These are phyloP conservation scores for Aphis gossypii DNA, from an alignment of 1,140 invertebrate genomes.

Conservation along the genomic window DNA sequence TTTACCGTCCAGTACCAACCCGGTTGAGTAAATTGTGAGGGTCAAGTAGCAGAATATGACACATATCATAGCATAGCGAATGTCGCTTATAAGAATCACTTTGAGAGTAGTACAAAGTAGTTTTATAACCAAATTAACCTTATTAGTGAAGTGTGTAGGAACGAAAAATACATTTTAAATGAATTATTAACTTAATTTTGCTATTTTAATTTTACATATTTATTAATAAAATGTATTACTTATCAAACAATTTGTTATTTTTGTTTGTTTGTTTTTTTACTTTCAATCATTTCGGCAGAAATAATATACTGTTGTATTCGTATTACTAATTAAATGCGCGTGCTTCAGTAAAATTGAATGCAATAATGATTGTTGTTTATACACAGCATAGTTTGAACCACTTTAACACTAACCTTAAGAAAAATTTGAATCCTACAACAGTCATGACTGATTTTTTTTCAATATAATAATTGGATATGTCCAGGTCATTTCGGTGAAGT, in stretches of 20 bases:
- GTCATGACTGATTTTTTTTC: too few species aligned
- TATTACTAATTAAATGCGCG: not conserved
- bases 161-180: not conserved
- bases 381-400: not conserved
- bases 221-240: not conserved
- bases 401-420: not conserved
- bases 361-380: not conserved
- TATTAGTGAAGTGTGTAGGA: not conserved
- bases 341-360: not conserved
- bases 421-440: not conserved
- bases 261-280: not conserved
- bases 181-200: not conserved
- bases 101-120: not conserved
- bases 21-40: not conserved
- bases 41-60: not conserved
- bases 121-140: not conserved
- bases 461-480: too few species aligned
- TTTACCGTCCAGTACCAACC: not conserved
- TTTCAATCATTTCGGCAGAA: not conserved
- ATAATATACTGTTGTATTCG: not conserved
- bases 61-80: not conserved
- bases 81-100: not conserved
- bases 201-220: not conserved
- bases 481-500: too few species aligned
- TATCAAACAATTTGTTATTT: too few species aligned